Evolutionary conservation across 1,140 invertebrate genomes (phyloP), one percentile per base, ranked within the genome.

Genomic region (Megathymus violae): DNA sequence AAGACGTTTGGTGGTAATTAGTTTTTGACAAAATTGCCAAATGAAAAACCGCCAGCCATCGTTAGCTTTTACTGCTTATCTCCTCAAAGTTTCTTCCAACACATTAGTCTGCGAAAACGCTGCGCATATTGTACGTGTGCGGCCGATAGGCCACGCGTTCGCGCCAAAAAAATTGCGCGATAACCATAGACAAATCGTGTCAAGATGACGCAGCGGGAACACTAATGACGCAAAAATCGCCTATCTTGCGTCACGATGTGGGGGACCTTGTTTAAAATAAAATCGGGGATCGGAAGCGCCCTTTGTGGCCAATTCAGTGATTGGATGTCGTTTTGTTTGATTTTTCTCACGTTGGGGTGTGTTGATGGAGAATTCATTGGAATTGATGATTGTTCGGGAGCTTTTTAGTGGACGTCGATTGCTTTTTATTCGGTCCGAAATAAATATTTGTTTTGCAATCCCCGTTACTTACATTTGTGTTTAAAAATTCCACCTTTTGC

Each of bases 101-200:
- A 85, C 85, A 86, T 88, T 87, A 88, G 78, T 79, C 56, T 70
- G 62, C 64, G 65, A 75, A 78, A 88, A 82, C 71, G 77, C 78
- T 75, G 75, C 85, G 78, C 81, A 88, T 87, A 88, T 88, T 89
- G 85, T 89, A 74, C 70, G 77, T 76, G 78, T 76, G 76, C 75
- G 64, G 43, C 62, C 51, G 77, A 79, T 76, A 78, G 64, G 68
- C 64, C 67, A 79, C 74, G 73, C 75, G 73, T 83, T 71, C 58
- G 69, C 76, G 56, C 64, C 66, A 79, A 79, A 86, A 79, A 80
- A 86, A 84, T 80, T 68, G 64, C 66, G 67, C 74, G 85, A 90
- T 88, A 88, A 82, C 80, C 81, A 74, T 69, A 85, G 86, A 90
- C 83, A 87, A 89, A 90, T 90, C 86, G 85, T 80, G 80, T 46